Conservation (phyloP, 2,797 vertebrate genomes). For the Hippoglossus hippoglossus region DNA sequence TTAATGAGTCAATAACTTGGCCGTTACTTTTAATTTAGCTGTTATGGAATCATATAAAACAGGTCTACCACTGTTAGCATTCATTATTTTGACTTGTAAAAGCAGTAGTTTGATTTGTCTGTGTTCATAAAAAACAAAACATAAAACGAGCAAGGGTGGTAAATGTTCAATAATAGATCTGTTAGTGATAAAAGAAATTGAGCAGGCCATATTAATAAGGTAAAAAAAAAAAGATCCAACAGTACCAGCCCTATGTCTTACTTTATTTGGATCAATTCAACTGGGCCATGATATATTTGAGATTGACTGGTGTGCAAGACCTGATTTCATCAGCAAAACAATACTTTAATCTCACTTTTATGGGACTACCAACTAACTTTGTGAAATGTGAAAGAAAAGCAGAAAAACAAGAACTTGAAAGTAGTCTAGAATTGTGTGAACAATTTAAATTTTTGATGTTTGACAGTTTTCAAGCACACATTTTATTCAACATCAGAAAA, state of each 20-base stretch:
- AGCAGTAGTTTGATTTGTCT: too few species aligned
- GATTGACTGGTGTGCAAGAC: too few species aligned
- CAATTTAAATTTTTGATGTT: background rate
- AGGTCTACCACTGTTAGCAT: too few species aligned
- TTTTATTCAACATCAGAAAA: background rate
- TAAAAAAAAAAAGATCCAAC: background rate
- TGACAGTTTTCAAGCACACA: background rate
- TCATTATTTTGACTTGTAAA: too few species aligned
- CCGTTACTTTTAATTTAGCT: background rate
- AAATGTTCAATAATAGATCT: background rate
- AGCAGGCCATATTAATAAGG: too few species aligned
- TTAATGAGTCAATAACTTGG: background rate
- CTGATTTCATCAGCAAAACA: too few species aligned
- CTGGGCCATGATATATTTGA: too few species aligned
- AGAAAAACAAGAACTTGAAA: background rate
- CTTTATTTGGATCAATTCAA: background rate
- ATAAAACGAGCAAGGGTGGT: background rate
- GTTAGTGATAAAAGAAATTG: background rate
- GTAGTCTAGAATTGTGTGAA: background rate
- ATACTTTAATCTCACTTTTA: too few species aligned
- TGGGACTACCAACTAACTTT: too few species aligned
- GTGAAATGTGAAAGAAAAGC: background rate
- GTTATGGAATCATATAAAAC: background rate
- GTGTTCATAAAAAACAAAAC: too few species aligned
- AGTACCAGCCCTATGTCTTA: background rate